Conservation (phyloP, 2,888 invertebrate species). For the Plemyria rubiginata region DNA sequence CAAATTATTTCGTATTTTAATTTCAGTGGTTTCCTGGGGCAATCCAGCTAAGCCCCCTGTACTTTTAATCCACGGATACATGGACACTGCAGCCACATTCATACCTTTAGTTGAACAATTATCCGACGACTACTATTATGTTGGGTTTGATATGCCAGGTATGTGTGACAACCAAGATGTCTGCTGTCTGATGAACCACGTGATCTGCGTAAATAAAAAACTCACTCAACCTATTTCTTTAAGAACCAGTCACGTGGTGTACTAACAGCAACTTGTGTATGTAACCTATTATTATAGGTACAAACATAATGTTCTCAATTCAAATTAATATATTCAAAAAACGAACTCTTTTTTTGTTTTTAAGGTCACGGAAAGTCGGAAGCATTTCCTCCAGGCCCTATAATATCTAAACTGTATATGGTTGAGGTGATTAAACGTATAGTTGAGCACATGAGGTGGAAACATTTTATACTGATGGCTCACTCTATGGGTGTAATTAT, state of each 20-base stretch:
- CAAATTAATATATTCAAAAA: neutral
- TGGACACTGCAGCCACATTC: constrained; percentile 85
- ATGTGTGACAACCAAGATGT: neutral
- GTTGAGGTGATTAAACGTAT: constrained; percentile 46
- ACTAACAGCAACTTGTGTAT: no score
- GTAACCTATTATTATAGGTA: no score
- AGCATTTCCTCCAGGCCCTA: constrained; percentile 65
- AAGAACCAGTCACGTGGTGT: no score
- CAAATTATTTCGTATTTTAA: neutral
- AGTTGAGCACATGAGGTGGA: constrained; percentile 57
- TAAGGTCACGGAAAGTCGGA: constrained; percentile 84
- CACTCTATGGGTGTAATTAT: constrained; percentile 60
- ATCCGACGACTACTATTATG: constrained; percentile 58
- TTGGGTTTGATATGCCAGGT: constrained; percentile 76
- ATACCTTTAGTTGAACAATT: constrained; percentile 79
- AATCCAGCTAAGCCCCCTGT: constrained; percentile 67
- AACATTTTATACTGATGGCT: constrained; percentile 51
- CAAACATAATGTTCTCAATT: neutral
- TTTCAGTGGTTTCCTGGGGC: constrained; percentile 84
- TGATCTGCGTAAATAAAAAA: no score
- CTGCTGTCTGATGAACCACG: no score
- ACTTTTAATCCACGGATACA: constrained; percentile 82
- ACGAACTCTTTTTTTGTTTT: neutral
- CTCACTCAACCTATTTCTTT: no score
- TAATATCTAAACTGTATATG: constrained; percentile 40